Conservation (phyloP, 2,888 invertebrate genomes). For the Nemotelus nigrinus region DNA sequence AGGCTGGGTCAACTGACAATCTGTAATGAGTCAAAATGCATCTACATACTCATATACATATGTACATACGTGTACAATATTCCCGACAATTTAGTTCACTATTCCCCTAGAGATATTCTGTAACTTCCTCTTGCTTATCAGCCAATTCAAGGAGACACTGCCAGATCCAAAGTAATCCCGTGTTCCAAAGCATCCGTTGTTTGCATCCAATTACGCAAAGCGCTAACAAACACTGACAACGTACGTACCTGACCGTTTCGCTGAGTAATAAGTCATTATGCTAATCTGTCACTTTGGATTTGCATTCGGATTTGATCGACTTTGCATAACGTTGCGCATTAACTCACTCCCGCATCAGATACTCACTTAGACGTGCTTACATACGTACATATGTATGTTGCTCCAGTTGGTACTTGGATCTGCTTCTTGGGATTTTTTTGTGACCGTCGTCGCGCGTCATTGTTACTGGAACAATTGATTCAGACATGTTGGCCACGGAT, state of each 20-base stretch:
- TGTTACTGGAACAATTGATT: not conserved
- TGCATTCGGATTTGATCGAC: constrained; percentile 37
- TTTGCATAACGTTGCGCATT: constrained; percentile 30
- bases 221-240: constrained; percentile 43
- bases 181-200: constrained; percentile 8
- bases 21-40: too few species aligned
- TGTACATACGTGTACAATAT: too few species aligned
- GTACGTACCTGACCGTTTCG: constrained; percentile 44
- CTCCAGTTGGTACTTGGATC: not conserved
- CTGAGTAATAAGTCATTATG: constrained; percentile 50
- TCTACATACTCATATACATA: too few species aligned
- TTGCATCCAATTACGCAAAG: constrained; percentile 28
- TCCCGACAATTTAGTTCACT: too few species aligned
- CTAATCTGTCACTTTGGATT: constrained; percentile 50
- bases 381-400: not conserved
- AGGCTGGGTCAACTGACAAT: too few species aligned
- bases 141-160: too few species aligned
- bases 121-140: too few species aligned
- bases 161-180: constrained; percentile 9
- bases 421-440: constrained; percentile 1
- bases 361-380: not conserved
- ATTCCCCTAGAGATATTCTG: too few species aligned
- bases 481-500: constrained; percentile 1
- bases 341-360: constrained; percentile 11
- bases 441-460: not conserved